A percentile compares a stretch with the other conserved stretches of the same genome.
phyloP scores from a whole-genome alignment of 2,113 vertebrate species.

The Xenopus borealis region DNA sequence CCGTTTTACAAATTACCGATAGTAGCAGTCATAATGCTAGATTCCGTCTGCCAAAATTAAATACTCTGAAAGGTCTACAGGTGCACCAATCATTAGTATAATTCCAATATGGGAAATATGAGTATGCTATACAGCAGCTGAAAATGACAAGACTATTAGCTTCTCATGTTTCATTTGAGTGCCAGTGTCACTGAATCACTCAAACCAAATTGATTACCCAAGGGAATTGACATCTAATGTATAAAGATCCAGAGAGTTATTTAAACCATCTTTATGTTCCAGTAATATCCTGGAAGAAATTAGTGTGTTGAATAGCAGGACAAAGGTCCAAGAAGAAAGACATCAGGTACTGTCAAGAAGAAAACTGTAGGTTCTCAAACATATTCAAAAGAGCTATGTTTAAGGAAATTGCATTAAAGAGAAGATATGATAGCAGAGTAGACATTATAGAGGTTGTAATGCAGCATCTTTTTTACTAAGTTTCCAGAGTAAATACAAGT shows the following conservation, averaged over 20 bases:
- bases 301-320: background rate
- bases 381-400: background rate
- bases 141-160: background rate
- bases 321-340: background rate
- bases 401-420: no score
- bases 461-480: no score
- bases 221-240: no score
- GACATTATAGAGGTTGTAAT: no score
- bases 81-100: conserved; percentile 1
- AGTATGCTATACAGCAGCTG: background rate
- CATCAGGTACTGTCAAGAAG: background rate
- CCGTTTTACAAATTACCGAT: conserved; percentile 2
- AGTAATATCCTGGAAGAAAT: no score
- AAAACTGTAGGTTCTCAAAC: background rate
- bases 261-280: background rate
- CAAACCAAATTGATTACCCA: no score
- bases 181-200: no score
- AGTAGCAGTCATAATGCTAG: background rate
- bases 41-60: background rate
- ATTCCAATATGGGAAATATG: background rate
- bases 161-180: no score
- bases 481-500: no score
- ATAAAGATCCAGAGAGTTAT: background rate
- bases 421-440: no score
- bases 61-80: background rate